Conservation (phyloP, 2,797 vertebrate genomes). For the Chanos chanos region DNA sequence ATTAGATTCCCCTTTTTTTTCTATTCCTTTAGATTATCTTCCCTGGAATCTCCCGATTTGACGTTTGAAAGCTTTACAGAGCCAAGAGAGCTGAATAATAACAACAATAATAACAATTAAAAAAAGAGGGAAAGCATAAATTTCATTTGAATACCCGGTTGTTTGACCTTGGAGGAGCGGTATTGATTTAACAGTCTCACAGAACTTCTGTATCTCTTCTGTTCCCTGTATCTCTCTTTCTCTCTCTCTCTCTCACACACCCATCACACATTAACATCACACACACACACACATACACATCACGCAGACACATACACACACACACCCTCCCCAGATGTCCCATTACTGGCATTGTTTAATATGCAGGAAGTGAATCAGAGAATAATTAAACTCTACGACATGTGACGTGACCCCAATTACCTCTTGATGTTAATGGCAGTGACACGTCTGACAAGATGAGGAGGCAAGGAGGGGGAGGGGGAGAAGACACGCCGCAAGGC, state of each 20-base stretch:
- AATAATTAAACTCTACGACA: conserved; percentile 61
- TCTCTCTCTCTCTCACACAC: conserved; percentile 24
- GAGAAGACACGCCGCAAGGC: too few relatives aligned
- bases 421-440: conserved; percentile 28
- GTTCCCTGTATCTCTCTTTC: too few relatives aligned
- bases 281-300: too few relatives aligned
- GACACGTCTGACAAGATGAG: conserved; percentile 28
- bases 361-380: conserved; percentile 53
- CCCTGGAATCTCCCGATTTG: conserved; percentile 31
- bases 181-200: conserved; percentile 41
- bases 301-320: too few relatives aligned
- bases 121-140: conserved; percentile 23
- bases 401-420: conserved; percentile 63
- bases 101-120: too few relatives aligned
- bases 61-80: conserved; percentile 43
- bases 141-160: conserved; percentile 35
- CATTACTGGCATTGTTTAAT: conserved; percentile 46
- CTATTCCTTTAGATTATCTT: conserved; percentile 3
- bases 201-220: conserved; percentile 43
- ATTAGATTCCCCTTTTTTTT: too few relatives aligned
- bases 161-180: conserved; percentile 42
- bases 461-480: too few relatives aligned
- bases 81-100: conserved; percentile 32
- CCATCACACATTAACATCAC: neutral
- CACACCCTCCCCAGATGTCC: conserved; percentile 57